These are phyloP conservation scores for Stomatorhinus ivindoensis DNA, from an alignment of 2,113 vertebrate genomes.

Conservation along the genomic window DNA sequence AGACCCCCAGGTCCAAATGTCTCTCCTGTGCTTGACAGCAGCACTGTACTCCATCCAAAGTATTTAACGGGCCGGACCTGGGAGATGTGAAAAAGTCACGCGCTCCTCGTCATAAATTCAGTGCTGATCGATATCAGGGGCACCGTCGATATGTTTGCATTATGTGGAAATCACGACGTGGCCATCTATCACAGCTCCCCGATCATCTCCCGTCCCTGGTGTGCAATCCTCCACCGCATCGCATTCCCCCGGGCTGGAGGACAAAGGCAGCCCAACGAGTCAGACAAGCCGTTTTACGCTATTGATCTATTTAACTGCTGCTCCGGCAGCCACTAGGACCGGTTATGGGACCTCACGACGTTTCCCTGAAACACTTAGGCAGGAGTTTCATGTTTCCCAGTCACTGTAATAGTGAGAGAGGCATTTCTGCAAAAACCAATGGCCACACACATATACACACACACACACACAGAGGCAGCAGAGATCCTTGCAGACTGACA, in stretches of 20 bases:
- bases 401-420: background rate
- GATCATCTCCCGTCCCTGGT: background rate
- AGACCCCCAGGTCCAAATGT: background rate
- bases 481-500: background rate
- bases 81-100: background rate
- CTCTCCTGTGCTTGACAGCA: background rate
- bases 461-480: background rate
- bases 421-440: background rate
- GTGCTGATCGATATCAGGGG: background rate
- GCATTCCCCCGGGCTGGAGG: background rate
- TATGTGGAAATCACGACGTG: background rate
- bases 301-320: background rate
- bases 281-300: background rate
- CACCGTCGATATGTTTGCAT: conserved; percentile 9
- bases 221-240: background rate
- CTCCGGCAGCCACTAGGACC: background rate
- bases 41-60: background rate
- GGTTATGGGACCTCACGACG: background rate
- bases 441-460: background rate
- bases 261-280: background rate
- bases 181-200: background rate
- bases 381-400: background rate
- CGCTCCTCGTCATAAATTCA: background rate
- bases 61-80: background rate
- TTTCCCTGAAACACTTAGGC: background rate